phyloP scores from a whole-genome alignment of 2,113 vertebrate species.

The Lynx canadensis region DNA sequence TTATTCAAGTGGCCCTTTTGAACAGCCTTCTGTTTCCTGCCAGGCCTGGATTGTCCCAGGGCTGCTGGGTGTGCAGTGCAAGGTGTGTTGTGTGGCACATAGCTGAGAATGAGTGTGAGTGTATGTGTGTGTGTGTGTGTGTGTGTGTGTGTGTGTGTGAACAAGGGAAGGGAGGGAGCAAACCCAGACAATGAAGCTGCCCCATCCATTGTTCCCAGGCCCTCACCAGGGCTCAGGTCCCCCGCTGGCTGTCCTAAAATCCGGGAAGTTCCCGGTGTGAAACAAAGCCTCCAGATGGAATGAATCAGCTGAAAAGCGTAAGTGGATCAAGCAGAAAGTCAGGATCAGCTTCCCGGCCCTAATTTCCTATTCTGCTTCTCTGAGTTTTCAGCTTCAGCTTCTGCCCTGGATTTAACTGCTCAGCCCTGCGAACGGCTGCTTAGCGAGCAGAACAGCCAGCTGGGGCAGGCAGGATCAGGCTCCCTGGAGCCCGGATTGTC shows the following conservation, averaged over 20 bases:
- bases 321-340: conserved; percentile 73
- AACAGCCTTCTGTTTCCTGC: conserved; percentile 34
- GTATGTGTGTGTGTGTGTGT: neutral
- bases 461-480: neutral
- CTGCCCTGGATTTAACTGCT: conserved; percentile 79
- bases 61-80: neutral
- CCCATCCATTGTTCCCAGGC: neutral
- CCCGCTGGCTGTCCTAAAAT: neutral
- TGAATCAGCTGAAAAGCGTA: conserved; percentile 61
- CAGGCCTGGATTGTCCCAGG: neutral
- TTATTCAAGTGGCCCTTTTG: neutral
- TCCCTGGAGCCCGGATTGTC: neutral
- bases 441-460: neutral
- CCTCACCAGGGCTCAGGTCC: neutral
- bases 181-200: neutral
- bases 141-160: neutral
- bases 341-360: conserved; percentile 64
- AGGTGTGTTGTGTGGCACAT: neutral
- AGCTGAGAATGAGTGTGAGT: neutral
- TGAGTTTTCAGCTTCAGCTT: conserved; percentile 81
- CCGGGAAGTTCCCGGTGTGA: conserved; percentile 19
- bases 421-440: neutral
- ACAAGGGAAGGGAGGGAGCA: neutral
- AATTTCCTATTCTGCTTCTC: conserved; percentile 73
- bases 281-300: conserved; percentile 54